These are phyloP conservation scores for Glomeris maerens DNA, from an alignment of 1,140 invertebrate species.

Conservation along the genomic window DNA sequence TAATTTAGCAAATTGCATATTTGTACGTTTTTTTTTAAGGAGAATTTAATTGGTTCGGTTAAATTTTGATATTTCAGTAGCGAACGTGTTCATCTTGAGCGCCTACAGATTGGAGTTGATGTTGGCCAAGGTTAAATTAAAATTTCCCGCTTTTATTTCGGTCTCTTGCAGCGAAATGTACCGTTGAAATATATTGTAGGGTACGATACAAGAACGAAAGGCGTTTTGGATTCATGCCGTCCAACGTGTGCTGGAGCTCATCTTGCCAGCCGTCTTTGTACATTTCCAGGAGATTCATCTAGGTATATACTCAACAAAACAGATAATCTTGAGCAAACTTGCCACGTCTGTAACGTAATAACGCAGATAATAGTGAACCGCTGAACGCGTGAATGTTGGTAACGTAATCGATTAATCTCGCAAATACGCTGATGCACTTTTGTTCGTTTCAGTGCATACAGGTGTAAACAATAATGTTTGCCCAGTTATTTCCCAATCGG, in stretches of 20 bases:
- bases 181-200: slow-evolving; percentile 21
- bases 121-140: no score
- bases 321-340: background rate
- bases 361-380: no score
- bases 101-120: no score
- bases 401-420: background rate
- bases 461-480: background rate
- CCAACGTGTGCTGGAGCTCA: slow-evolving; percentile 25
- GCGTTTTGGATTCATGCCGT: slow-evolving; percentile 23
- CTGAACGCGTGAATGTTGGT: background rate
- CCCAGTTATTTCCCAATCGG: no score
- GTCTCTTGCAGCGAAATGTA: background rate
- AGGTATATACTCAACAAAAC: slow-evolving; percentile 24
- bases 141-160: no score
- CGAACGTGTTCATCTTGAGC: no score
- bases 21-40: background rate
- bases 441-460: background rate
- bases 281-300: slow-evolving; percentile 28
- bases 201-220: slow-evolving; percentile 22
- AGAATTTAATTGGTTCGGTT: slow-evolving; percentile 5
- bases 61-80: slow-evolving; percentile 9
- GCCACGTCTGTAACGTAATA: background rate
- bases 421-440: background rate
- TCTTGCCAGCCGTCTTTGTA: slow-evolving; percentile 29
- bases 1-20: background rate